Percentiles rank a stretch among this genome's conserved stretches.
These are phyloP conservation scores for Arothron firmamentum DNA, from an alignment of 2,113 vertebrate species.

Conservation along the genomic window DNA sequence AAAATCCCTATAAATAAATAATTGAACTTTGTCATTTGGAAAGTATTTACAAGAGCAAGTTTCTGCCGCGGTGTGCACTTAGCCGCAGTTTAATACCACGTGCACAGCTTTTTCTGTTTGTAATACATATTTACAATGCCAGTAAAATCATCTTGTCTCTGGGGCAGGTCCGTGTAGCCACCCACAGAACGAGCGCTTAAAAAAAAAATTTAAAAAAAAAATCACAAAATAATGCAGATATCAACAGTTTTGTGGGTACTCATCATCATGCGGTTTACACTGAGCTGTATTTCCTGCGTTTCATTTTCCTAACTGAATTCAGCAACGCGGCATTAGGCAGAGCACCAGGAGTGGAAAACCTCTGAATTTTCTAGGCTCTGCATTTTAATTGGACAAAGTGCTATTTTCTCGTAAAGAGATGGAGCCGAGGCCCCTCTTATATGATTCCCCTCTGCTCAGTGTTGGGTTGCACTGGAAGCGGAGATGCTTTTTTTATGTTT, in stretches of 20 bases:
- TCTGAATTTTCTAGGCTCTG: constrained; percentile 41
- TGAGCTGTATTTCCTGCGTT: constrained; percentile 59
- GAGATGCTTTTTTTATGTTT: constrained; percentile 61
- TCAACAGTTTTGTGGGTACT: constrained; percentile 52
- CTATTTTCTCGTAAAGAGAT: constrained; percentile 49
- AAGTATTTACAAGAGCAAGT: constrained; percentile 64
- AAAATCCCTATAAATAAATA: constrained; percentile 69
- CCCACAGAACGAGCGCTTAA: constrained; percentile 29
- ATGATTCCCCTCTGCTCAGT: constrained; percentile 23
- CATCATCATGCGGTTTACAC: constrained; percentile 55
- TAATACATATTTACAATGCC: constrained; percentile 43
- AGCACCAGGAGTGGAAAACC: constrained; percentile 43
- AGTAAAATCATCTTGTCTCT: constrained; percentile 53
- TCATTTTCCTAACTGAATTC: constrained; percentile 61
- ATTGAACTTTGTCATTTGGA: constrained; percentile 57
- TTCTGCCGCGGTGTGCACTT: background rate
- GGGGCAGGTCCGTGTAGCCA: constrained; percentile 29
- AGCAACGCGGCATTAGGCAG: constrained; percentile 20
- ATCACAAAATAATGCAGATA: constrained; percentile 51
- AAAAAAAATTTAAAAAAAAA: constrained; percentile 43
- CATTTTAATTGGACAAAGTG: constrained; percentile 60
- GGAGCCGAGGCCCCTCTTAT: constrained; percentile 41
- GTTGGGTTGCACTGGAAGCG: constrained; percentile 66
- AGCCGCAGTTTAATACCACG: constrained; percentile 17
- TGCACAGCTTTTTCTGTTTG: background rate